These are phyloP conservation scores for Drosophila prolongata DNA, from an alignment of 2,888 invertebrate species.

Conservation along the genomic window DNA sequence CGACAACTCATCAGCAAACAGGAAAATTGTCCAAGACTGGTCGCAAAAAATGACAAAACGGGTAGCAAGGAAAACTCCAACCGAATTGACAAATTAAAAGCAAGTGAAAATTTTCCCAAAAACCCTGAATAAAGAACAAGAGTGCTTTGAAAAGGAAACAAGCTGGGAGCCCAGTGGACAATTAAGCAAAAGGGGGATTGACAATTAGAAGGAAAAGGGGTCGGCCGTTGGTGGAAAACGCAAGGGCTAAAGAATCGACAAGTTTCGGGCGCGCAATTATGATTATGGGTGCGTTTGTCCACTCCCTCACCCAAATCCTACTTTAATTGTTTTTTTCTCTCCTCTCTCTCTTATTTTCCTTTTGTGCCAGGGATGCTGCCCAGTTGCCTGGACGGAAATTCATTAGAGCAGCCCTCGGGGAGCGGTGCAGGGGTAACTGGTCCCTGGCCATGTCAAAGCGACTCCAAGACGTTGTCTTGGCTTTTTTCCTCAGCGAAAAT, in stretches of 20 bases:
- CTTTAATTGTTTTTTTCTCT: slow-evolving; percentile 72
- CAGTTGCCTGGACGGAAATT: slow-evolving; percentile 74
- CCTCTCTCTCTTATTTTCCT: slow-evolving; percentile 14
- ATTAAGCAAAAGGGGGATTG: slow-evolving; percentile 70
- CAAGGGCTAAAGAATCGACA: slow-evolving; percentile 55
- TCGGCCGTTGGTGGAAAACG: slow-evolving; percentile 2
- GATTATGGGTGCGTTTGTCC: slow-evolving; percentile 71
- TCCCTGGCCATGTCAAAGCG: slow-evolving; percentile 73
- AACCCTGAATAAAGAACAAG: slow-evolving; percentile 29
- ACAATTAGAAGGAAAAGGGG: slow-evolving; percentile 64
- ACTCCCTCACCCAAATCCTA: slow-evolving; percentile 54
- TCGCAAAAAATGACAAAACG: slow-evolving; percentile 19
- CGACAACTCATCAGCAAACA: slow-evolving; percentile 70
- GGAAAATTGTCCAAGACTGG: slow-evolving; percentile 11
- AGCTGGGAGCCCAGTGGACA: slow-evolving; percentile 53
- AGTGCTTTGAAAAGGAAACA: slow-evolving; percentile 56
- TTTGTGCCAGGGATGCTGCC: slow-evolving; percentile 58
- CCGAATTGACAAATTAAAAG: slow-evolving; percentile 78
- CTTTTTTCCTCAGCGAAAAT: slow-evolving; percentile 72
- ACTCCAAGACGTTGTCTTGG: slow-evolving; percentile 76
- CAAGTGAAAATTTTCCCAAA: slow-evolving; percentile 61
- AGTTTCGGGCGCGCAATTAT: slow-evolving; percentile 71
- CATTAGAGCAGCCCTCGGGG: slow-evolving; percentile 68
- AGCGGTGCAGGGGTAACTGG: slow-evolving; percentile 56
- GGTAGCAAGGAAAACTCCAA: slow-evolving; percentile 37